Evolutionary conservation across 2,113 vertebrate genomes (phyloP).

Genomic region (Mungos mungo): DNA sequence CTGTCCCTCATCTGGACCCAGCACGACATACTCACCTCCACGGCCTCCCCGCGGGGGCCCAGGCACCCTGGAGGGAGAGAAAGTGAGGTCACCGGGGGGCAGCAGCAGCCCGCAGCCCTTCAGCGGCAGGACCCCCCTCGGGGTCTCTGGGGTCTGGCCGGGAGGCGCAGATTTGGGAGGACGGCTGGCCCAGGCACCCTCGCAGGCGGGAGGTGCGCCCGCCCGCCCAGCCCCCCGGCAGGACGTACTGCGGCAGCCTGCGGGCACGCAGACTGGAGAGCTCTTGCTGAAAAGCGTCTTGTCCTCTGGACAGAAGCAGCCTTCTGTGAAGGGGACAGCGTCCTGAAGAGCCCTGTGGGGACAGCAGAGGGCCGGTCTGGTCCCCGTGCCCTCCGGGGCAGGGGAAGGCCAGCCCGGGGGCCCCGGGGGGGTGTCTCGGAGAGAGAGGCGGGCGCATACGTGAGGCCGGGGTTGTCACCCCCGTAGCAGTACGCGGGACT

Average conservation of each 20-base stretch:
- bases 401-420: too few relatives aligned
- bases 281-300: conserved; percentile 76
- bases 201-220: rapidly evolving
- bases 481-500: conserved; percentile 83
- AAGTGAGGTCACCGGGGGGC: neutral
- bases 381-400: neutral
- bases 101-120: neutral
- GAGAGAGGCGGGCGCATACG: neutral
- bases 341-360: conserved; percentile 60
- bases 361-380: neutral
- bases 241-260: neutral
- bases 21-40: conserved; percentile 45
- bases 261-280: conserved; percentile 36
- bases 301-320: conserved; percentile 90
- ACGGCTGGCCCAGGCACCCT: neutral
- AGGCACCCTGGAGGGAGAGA: conserved; percentile 53
- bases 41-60: conserved; percentile 38
- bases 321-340: conserved; percentile 83
- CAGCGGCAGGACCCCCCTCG: neutral
- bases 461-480: neutral
- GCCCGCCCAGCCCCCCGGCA: rapidly evolving
- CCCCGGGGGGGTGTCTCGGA: rapidly evolving
- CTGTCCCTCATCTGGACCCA: too few relatives aligned
- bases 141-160: neutral
- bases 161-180: too few relatives aligned